Evolutionary conservation across 2,797 vertebrate species (phyloP).

Genomic region (Sebastes glaucus): DNA sequence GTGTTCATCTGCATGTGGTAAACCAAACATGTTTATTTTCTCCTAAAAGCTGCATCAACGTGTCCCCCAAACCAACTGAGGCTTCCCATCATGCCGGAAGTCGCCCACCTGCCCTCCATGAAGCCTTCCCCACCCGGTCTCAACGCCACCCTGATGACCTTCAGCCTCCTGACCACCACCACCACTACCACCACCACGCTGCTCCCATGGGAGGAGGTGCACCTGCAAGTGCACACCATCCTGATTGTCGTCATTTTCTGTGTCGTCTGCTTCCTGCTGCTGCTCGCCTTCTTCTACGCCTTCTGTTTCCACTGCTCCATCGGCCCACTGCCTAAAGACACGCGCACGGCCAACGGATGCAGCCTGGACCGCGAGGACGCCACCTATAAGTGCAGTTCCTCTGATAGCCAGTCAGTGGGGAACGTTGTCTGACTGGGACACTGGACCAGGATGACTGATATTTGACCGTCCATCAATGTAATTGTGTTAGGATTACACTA

Average conservation of each 20-base stretch:
- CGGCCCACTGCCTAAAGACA: conserved; percentile 47
- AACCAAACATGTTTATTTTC: not conserved
- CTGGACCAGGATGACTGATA: not conserved
- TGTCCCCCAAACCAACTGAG: not conserved
- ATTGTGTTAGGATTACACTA: not conserved
- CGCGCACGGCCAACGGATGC: conserved; percentile 1
- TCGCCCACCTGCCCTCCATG: conserved; percentile 29
- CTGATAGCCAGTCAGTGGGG: conserved; percentile 66
- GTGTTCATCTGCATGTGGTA: not conserved
- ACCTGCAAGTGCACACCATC: conserved; percentile 71
- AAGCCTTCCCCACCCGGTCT: conserved; percentile 13
- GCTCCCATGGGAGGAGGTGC: conserved; percentile 39
- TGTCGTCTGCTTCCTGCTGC: conserved; percentile 79
- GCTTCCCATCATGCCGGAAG: conserved; percentile 46
- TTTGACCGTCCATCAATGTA: conserved; percentile 12
- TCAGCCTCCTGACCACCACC: not conserved
- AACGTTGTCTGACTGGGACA: conserved; percentile 72
- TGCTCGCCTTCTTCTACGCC: conserved; percentile 77
- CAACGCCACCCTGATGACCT: not conserved
- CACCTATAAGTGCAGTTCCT: conserved; percentile 78
- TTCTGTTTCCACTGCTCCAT: conserved; percentile 82
- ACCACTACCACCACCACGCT: conserved; percentile 9
- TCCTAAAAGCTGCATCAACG: not conserved
- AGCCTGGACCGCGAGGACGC: conserved; percentile 77
- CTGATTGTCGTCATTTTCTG: conserved; percentile 77